Conservation (phyloP, 1,140 invertebrate genomes). For the Ceratina australensis region DNA sequence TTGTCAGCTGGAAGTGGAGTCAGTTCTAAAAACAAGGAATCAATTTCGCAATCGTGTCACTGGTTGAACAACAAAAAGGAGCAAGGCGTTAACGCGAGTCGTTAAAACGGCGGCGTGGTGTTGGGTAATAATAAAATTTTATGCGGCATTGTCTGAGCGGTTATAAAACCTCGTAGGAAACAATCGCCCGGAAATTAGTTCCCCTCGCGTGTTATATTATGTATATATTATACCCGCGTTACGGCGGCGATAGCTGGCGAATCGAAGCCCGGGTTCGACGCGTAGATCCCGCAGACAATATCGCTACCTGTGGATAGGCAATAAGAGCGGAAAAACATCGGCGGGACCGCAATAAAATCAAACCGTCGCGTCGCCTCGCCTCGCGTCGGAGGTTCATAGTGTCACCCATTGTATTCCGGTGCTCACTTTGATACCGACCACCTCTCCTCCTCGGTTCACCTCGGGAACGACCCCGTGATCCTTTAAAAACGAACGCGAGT, state of each 20-base stretch:
- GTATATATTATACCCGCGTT: background rate
- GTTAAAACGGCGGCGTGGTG: background rate
- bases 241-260: background rate
- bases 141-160: background rate
- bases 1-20: too few relatives aligned
- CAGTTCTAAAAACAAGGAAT: too few relatives aligned
- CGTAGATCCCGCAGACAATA: slow-evolving; percentile 26
- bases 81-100: too few relatives aligned
- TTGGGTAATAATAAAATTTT: background rate
- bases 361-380: slow-evolving; percentile 38
- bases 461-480: slow-evolving; percentile 19
- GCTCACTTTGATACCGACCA: slow-evolving; percentile 34
- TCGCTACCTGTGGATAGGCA: slow-evolving; percentile 44
- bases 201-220: background rate
- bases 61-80: too few relatives aligned
- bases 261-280: background rate
- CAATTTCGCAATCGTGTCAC: too few relatives aligned
- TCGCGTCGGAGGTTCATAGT: slow-evolving; percentile 47
- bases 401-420: slow-evolving; percentile 60
- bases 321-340: slow-evolving; percentile 44
- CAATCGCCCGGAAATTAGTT: slow-evolving; percentile 17
- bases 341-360: slow-evolving; percentile 57
- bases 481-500: slow-evolving; percentile 12
- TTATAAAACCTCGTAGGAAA: background rate
- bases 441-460: background rate